phyloP scores from a whole-genome alignment of 2,797 vertebrate genomes.

The Sus cebifrons region DNA sequence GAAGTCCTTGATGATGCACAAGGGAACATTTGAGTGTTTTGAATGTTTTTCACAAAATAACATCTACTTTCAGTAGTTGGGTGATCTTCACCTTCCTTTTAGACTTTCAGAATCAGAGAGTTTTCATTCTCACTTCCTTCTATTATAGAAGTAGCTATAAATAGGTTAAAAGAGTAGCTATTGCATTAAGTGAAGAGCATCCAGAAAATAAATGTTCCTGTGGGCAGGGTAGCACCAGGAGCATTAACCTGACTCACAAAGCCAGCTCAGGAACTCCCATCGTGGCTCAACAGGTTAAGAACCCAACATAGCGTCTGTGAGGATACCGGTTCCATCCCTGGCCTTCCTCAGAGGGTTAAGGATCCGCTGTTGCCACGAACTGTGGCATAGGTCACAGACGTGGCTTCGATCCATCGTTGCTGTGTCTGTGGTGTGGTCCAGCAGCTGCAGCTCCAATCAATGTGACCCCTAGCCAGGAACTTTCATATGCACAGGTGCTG shows the following conservation, averaged over 20 bases:
- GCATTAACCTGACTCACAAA: not conserved
- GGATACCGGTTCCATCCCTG: too few species aligned
- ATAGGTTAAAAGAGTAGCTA: not conserved
- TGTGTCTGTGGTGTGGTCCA: too few species aligned
- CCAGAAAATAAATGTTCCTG: not conserved
- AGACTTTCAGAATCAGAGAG: conserved; percentile 16
- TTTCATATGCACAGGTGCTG: too few species aligned
- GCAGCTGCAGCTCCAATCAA: too few species aligned
- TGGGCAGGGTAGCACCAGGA: not conserved
- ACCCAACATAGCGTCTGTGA: too few species aligned
- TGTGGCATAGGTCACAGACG: too few species aligned
- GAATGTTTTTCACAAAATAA: not conserved
- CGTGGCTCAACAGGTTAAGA: too few species aligned
- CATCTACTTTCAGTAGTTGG: not conserved
- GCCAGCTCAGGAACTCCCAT: not conserved
- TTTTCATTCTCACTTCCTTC: conserved; percentile 9
- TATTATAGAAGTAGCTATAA: conserved; percentile 10
- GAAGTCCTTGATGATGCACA: not conserved
- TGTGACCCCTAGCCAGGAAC: too few species aligned
- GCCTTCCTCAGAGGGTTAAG: too few species aligned
- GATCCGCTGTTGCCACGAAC: too few species aligned
- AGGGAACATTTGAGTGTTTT: not conserved
- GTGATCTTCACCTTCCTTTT: not conserved
- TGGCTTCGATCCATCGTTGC: too few species aligned
- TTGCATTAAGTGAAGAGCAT: not conserved